Conservation (phyloP, 1,140 invertebrate genomes). For the Tetramorium simillimum region DNA sequence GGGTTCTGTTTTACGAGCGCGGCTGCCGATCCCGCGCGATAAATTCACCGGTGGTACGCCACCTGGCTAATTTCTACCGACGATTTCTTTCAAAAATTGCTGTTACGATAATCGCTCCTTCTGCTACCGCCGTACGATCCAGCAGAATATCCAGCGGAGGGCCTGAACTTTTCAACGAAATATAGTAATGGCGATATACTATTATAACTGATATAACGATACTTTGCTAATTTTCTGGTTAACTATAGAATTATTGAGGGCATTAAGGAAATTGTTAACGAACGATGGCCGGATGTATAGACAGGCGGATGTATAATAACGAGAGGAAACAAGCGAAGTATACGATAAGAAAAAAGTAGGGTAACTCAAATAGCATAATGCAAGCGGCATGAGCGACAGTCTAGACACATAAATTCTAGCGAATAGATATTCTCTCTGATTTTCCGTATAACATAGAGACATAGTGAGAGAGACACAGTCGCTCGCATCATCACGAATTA, state of each 20-base stretch:
- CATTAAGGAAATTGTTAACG: no score
- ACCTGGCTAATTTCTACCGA: slow-evolving; percentile 49
- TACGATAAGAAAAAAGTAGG: neutral
- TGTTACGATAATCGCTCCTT: slow-evolving; percentile 12
- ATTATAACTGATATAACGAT: neutral
- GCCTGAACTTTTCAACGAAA: neutral
- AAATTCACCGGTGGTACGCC: slow-evolving; percentile 39
- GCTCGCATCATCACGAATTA: slow-evolving; percentile 55
- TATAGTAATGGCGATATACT: neutral
- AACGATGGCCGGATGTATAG: neutral
- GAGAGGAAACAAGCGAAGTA: neutral
- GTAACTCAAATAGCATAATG: neutral
- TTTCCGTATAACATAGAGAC: slow-evolving; percentile 8
- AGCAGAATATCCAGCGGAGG: neutral
- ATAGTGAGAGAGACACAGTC: slow-evolving; percentile 43
- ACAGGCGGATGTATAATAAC: no score
- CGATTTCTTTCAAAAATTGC: slow-evolving; percentile 30
- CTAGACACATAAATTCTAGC: slow-evolving; percentile 24
- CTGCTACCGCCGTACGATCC: neutral
- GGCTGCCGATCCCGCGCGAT: slow-evolving; percentile 38
- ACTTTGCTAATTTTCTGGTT: neutral
- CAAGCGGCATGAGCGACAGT: neutral
- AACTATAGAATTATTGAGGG: neutral
- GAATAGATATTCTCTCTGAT: slow-evolving; percentile 49
- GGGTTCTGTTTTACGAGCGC: slow-evolving; percentile 45